These are phyloP conservation scores for Scolopax mira DNA, from an alignment of 2,113 vertebrate species.

Conservation along the genomic window DNA sequence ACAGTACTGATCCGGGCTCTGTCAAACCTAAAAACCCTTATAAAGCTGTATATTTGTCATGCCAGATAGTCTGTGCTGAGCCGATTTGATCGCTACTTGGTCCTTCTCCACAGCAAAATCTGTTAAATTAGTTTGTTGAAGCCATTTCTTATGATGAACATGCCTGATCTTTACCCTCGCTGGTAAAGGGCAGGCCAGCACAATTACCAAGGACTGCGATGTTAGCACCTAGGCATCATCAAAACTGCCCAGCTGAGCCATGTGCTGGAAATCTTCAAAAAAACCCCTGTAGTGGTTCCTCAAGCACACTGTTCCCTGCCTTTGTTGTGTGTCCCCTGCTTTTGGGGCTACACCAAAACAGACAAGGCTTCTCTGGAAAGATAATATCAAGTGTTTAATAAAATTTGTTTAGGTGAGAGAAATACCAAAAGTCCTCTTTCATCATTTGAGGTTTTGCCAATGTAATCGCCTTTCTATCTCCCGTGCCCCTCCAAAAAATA, in stretches of 20 bases:
- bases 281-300: neutral
- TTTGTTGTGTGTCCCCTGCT: neutral
- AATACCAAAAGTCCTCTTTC: slow-evolving; percentile 26
- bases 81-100: neutral
- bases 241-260: neutral
- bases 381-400: neutral
- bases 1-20: neutral
- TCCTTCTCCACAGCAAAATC: neutral
- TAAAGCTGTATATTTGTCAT: neutral
- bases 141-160: neutral
- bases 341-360: neutral
- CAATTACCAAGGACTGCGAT: neutral
- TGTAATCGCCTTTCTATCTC: slow-evolving; percentile 27
- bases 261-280: neutral
- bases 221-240: neutral
- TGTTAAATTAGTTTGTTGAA: neutral
- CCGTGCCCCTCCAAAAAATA: neutral
- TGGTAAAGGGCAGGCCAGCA: neutral
- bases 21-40: neutral
- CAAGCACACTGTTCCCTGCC: neutral
- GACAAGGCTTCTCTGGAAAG: neutral
- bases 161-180: neutral
- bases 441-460: slow-evolving; percentile 32
- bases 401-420: slow-evolving; percentile 12
- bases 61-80: neutral